phyloP scores from a whole-genome alignment of 2,888 invertebrate species.

The Bembecia ichneumoniformis region DNA sequence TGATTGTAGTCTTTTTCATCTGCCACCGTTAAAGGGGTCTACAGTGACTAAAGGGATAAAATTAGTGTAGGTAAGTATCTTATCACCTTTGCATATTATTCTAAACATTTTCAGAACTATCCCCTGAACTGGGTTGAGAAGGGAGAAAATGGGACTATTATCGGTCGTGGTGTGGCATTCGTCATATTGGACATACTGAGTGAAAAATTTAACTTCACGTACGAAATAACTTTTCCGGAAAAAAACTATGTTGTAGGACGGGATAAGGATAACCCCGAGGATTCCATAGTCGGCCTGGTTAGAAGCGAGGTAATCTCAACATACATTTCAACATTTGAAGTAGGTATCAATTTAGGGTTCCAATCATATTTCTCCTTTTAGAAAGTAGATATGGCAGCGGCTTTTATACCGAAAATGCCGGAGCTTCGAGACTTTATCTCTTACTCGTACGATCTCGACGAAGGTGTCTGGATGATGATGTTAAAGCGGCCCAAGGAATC shows the following conservation, averaged over 20 bases:
- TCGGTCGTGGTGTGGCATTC: conserved; percentile 82
- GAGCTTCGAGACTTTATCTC: conserved; percentile 67
- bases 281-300: conserved; percentile 77
- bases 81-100: conserved; percentile 4
- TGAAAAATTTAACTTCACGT: conserved; percentile 80
- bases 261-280: conserved; percentile 50
- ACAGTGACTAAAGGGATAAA: not conserved
- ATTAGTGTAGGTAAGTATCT: not conserved
- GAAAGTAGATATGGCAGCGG: conserved; percentile 85
- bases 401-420: conserved; percentile 79
- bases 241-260: conserved; percentile 76
- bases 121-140: conserved; percentile 72
- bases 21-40: too few species aligned
- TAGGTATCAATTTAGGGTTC: not conserved
- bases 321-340: not conserved
- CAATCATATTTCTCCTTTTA: conserved; percentile 26
- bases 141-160: conserved; percentile 62
- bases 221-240: conserved; percentile 76
- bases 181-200: conserved; percentile 78
- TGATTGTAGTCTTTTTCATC: too few species aligned
- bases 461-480: conserved; percentile 84
- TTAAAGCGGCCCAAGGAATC: conserved; percentile 86
- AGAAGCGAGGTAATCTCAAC: conserved; percentile 61
- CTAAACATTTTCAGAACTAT: conserved; percentile 63
- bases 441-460: conserved; percentile 77